Conservation (phyloP, 37 sponge, comb jelly and placozoan genomes). For the Axinella damicornis region DNA sequence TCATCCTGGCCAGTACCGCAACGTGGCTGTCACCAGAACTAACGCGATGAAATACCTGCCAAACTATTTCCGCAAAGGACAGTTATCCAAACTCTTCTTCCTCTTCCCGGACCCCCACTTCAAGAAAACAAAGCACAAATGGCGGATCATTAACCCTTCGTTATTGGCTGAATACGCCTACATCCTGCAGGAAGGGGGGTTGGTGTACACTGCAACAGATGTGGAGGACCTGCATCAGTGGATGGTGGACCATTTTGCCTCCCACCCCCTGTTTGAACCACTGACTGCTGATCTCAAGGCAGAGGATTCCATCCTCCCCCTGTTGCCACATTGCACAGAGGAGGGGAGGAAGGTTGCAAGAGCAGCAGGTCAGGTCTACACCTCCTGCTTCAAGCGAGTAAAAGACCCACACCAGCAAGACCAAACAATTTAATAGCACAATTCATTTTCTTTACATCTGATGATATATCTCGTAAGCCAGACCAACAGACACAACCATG, state of each 20-base stretch:
- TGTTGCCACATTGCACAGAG: slow-evolving; percentile 83
- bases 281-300: slow-evolving; percentile 48
- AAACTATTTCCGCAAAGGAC: slow-evolving; percentile 93
- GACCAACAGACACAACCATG: too few relatives aligned
- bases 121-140: slow-evolving; percentile 97
- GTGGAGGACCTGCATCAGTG: slow-evolving; percentile 95
- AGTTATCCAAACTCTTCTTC: slow-evolving; percentile 93
- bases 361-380: slow-evolving; percentile 53
- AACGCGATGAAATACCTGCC: slow-evolving; percentile 99
- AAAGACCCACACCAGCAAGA: slow-evolving; percentile 52
- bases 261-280: slow-evolving; percentile 86
- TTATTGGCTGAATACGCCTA: slow-evolving; percentile 96
- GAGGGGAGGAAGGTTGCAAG: slow-evolving; percentile 96
- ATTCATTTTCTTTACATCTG: too few relatives aligned
- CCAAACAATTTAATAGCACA: too few relatives aligned
- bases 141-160: slow-evolving; percentile 88
- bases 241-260: slow-evolving; percentile 83
- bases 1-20: slow-evolving; percentile 72
- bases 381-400: slow-evolving; percentile 81
- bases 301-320: slow-evolving; percentile 73
- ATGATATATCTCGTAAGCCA: too few relatives aligned
- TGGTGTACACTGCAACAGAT: slow-evolving; percentile 97
- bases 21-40: slow-evolving; percentile 90
- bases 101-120: slow-evolving; percentile 99
- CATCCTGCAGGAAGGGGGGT: slow-evolving; percentile 80